A percentile compares a stretch with the other conserved stretches of the same genome.
phyloP scores from a whole-genome alignment of 2,888 invertebrate species.

The Sinotaia quadrata region DNA sequence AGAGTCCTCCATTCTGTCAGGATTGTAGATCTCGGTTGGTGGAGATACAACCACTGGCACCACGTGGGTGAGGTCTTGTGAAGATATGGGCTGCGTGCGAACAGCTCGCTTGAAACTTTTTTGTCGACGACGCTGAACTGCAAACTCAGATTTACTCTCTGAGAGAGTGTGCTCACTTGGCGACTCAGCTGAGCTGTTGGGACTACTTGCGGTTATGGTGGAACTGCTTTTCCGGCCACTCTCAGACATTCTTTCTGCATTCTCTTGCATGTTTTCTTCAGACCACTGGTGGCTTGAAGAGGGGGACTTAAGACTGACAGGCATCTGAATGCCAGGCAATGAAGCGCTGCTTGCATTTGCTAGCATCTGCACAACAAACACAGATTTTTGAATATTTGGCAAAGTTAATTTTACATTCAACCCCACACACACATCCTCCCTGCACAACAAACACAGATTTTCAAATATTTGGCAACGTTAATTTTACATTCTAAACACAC shows the following conservation, averaged over 20 bases:
- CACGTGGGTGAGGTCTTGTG: conserved; percentile 39
- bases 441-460: no score
- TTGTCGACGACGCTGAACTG: background rate
- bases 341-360: background rate
- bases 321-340: background rate
- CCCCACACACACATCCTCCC: no score
- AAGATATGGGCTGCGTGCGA: conserved; percentile 50
- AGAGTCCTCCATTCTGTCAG: background rate
- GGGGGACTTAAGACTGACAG: background rate
- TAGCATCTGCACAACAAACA: conserved; percentile 19
- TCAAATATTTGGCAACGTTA: no score
- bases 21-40: conserved; percentile 5
- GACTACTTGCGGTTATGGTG: background rate
- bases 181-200: background rate
- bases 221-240: background rate
- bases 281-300: no score
- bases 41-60: conserved; percentile 1
- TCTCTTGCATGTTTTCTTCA: no score
- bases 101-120: conserved; percentile 61
- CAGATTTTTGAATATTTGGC: no score
- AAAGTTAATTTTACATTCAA: no score
- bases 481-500: no score
- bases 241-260: no score
- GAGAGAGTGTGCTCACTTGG: background rate
- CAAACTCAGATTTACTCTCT: background rate